Conservation (phyloP, 2,888 invertebrate species). For the Frankliniella intonsa region DNA sequence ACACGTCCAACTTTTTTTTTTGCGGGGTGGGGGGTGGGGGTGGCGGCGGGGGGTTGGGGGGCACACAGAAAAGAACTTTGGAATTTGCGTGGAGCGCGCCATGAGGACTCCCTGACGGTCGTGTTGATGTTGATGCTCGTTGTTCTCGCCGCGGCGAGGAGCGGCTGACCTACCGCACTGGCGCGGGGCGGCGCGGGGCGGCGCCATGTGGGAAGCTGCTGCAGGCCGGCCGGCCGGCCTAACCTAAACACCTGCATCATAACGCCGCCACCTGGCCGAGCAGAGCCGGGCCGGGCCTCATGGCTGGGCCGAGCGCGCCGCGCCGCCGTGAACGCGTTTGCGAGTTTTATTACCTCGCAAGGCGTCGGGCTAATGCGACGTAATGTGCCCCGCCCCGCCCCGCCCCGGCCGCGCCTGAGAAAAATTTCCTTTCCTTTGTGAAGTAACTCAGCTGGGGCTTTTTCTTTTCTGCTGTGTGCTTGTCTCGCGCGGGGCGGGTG, state of each 20-base stretch:
- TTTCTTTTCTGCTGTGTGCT: background rate
- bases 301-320: background rate
- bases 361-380: conserved; percentile 1
- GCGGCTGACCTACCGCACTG: background rate
- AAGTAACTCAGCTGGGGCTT: background rate
- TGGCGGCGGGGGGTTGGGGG: no score
- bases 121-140: no score
- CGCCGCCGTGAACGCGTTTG: background rate
- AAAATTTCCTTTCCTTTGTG: background rate
- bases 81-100: no score
- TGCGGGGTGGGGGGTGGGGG: no score
- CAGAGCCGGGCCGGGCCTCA: no score
- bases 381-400: background rate
- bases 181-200: background rate
- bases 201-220: background rate
- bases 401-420: background rate
- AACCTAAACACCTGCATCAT: no score
- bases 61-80: no score
- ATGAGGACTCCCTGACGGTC: no score
- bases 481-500: no score
- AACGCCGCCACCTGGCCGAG: background rate
- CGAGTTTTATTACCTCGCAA: background rate
- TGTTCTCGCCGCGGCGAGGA: no score
- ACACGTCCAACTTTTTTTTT: no score
- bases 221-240: background rate